These are phyloP conservation scores for Trichogramma evanescens DNA, from an alignment of 2,888 invertebrate species.

Conservation along the genomic window DNA sequence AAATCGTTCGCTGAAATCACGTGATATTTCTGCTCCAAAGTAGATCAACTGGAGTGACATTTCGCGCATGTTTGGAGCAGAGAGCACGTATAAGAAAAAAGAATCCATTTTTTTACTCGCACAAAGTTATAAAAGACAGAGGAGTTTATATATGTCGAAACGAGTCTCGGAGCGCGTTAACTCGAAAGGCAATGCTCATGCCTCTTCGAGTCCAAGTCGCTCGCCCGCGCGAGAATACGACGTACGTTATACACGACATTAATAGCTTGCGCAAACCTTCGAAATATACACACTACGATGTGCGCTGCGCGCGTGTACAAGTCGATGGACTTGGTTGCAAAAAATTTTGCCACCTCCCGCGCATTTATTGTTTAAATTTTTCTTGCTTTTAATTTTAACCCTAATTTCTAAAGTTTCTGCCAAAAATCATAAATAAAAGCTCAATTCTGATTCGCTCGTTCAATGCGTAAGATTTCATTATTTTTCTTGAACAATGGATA, in stretches of 20 bases:
- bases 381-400: too few species aligned
- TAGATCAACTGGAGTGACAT: too few species aligned
- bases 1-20: too few species aligned
- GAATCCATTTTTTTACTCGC: neutral
- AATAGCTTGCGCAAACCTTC: constrained; percentile 17
- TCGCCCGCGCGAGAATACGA: too few species aligned
- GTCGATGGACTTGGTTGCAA: neutral
- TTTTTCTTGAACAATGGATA: too few species aligned
- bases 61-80: neutral
- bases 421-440: too few species aligned
- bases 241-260: neutral
- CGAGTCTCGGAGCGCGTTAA: neutral
- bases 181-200: constrained; percentile 12
- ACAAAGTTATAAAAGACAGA: neutral
- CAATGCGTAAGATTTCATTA: too few species aligned
- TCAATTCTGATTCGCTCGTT: too few species aligned
- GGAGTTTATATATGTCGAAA: constrained; percentile 8
- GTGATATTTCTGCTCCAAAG: too few species aligned
- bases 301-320: neutral
- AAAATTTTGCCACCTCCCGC: neutral
- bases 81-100: too few species aligned
- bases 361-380: neutral
- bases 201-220: neutral
- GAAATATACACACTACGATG: neutral
- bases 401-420: too few species aligned